These are phyloP conservation scores for Liparis tanakae DNA, from an alignment of 2,797 vertebrate genomes.

Conservation along the genomic window DNA sequence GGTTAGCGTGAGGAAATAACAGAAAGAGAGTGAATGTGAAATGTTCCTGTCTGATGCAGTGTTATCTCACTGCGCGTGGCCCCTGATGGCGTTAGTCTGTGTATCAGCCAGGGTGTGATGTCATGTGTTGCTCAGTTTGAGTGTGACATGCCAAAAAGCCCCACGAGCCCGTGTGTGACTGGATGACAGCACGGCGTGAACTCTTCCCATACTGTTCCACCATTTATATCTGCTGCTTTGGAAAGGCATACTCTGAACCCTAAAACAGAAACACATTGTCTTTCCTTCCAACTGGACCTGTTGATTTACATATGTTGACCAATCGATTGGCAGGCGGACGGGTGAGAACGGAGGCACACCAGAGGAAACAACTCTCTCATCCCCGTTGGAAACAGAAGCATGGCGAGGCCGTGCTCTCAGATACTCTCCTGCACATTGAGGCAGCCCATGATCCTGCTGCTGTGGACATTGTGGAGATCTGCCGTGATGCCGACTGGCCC, in stretches of 20 bases:
- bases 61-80: slow-evolving; percentile 57
- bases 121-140: slow-evolving; percentile 70
- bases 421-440: slow-evolving; percentile 24
- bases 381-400: slow-evolving; percentile 24
- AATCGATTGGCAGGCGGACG: slow-evolving; percentile 12
- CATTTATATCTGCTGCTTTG: slow-evolving; percentile 40
- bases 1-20: slow-evolving; percentile 42
- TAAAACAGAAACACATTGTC: slow-evolving; percentile 52
- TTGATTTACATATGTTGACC: slow-evolving; percentile 32
- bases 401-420: slow-evolving; percentile 5
- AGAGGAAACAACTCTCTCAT: slow-evolving; percentile 50
- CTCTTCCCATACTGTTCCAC: slow-evolving; percentile 22
- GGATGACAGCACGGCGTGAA: slow-evolving; percentile 46
- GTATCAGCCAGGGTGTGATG: slow-evolving; percentile 66
- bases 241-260: slow-evolving; percentile 29
- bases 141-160: slow-evolving; percentile 34
- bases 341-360: slow-evolving; percentile 25
- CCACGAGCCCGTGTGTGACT: slow-evolving; percentile 28
- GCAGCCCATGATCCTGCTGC: slow-evolving; percentile 22
- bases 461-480: slow-evolving; percentile 50
- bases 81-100: slow-evolving; percentile 45
- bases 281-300: slow-evolving; percentile 22
- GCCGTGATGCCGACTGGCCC: slow-evolving; percentile 51
- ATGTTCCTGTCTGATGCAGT: slow-evolving; percentile 58
- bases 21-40: slow-evolving; percentile 58